Base-by-base conservation (phyloP, 2,113 vertebrate species). In the Gymnorhina tibicen region DNA sequence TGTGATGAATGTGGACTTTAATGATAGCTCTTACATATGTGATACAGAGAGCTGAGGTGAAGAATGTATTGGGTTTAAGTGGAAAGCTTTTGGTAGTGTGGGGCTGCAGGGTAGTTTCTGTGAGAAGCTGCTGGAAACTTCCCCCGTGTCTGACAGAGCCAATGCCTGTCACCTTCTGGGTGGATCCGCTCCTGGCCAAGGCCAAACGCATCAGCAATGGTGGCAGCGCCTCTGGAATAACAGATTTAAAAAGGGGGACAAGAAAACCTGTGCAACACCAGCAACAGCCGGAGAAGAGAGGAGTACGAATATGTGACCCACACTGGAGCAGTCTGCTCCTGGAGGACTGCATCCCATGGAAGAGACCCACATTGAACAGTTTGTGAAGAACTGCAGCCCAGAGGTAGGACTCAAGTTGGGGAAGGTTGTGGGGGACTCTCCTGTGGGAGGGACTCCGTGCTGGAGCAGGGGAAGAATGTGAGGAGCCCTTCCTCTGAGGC, bases 201-300 rank as follows among this genome's bases (percentile, higher is more conserved):
- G 41, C 49, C 1, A 7, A 49, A 28, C 11, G 44, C n/a, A 35
- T 27, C 24, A 49, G 16, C 1, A 1, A 30, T 0, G 2, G 21
- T 42, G 9, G 32, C 17, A n/a, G 50, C 1, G 5, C 22, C 26
- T 42, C 32, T 32, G 41, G 39, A 27, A 23, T 12, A 58, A 70
- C 10, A 14, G 33, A 50, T 42, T 35, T 63, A 7, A 70, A 24
- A 69, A 18, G 9, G 24, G 11, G 22, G 9, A 8, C 27, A 33
- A n/a, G 41, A 59, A 84, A 64, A 58, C 3, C 15, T 42, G 24
- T 44, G 30, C 24, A 53, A 53, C 60, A 66, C 37, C 49, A 44
- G 60, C 9, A 44, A 22, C 11, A n/a, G 41, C 41, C 14, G 15
- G 20, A 79, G 41, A 63, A 63, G 41, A 63, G 9, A 49, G 11